A percentile compares a stretch with the other conserved stretches of the same genome.
Evolutionary conservation across 2,113 vertebrate species (phyloP).

Genomic region (Paracanthobrama guichenoti): DNA sequence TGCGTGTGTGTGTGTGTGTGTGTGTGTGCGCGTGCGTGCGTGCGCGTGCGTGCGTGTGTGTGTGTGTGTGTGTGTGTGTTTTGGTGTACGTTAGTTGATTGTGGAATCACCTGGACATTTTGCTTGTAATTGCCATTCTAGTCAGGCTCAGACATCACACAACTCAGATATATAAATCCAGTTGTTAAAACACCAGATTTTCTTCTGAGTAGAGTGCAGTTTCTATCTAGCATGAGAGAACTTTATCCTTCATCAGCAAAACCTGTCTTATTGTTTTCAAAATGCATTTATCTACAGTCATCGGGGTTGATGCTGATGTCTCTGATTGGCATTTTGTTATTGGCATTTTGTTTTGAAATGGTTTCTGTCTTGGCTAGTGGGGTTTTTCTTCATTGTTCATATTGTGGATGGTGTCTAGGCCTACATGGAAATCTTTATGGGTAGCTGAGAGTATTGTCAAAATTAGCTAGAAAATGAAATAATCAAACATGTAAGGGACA

Average conservation of each 20-base stretch:
- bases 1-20: not conserved
- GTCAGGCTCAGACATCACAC: not conserved
- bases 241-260: not conserved
- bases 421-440: not conserved
- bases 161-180: not conserved
- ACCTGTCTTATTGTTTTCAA: not conserved
- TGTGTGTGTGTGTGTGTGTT: not conserved
- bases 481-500: not conserved
- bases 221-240: not conserved
- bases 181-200: conserved; percentile 7
- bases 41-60: not conserved
- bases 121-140: not conserved
- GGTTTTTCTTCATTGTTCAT: not conserved
- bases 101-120: not conserved
- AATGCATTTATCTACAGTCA: not conserved
- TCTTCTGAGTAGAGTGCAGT: not conserved
- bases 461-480: not conserved
- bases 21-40: not conserved
- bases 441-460: not conserved
- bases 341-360: not conserved
- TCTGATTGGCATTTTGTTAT: not conserved
- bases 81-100: not conserved
- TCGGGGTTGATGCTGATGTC: not conserved
- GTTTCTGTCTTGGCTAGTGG: not conserved
- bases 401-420: not conserved